These are phyloP conservation scores for Didymodactylos carnosus DNA, from an alignment of 2,888 invertebrate species.

Conservation along the genomic window DNA sequence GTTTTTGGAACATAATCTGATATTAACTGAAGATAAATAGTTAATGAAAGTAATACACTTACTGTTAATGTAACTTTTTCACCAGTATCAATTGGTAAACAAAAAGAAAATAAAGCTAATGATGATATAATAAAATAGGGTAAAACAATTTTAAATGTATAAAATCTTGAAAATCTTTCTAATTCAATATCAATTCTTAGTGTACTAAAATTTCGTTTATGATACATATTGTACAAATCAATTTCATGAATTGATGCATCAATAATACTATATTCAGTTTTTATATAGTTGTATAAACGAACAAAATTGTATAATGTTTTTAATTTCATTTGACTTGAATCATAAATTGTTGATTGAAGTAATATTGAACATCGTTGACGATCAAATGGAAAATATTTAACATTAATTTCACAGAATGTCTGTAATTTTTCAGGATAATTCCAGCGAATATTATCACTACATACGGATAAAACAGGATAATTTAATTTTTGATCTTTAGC, in stretches of 20 bases:
- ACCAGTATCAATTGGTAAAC: slow-evolving; percentile 6
- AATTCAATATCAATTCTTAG: slow-evolving; percentile 2
- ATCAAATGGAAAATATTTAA: slow-evolving; percentile 12
- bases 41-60: slow-evolving; percentile 2
- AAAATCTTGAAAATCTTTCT: slow-evolving; percentile 4
- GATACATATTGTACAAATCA: not conserved
- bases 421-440: slow-evolving; percentile 5
- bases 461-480: slow-evolving; percentile 3
- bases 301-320: not conserved
- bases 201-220: not conserved
- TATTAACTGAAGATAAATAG: slow-evolving; percentile 10
- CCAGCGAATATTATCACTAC: slow-evolving; percentile 4
- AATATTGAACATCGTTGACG: slow-evolving; percentile 7
- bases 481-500: slow-evolving; percentile 1
- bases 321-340: slow-evolving; percentile 1
- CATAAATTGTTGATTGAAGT: slow-evolving; percentile 5
- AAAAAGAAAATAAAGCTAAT: slow-evolving; percentile 10
- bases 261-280: slow-evolving; percentile 9
- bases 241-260: slow-evolving; percentile 10
- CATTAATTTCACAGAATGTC: slow-evolving; percentile 7
- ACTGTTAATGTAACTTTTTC: slow-evolving; percentile 7
- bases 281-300: slow-evolving; percentile 1
- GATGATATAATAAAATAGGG: slow-evolving; percentile 8
- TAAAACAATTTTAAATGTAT: slow-evolving; percentile 9
- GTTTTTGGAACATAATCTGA: slow-evolving; percentile 8